Percentiles rank a stretch among this genome's conserved stretches.
phyloP scores from a whole-genome alignment of 2,888 invertebrate genomes.

The Thysanoteuthis rhombus region DNA sequence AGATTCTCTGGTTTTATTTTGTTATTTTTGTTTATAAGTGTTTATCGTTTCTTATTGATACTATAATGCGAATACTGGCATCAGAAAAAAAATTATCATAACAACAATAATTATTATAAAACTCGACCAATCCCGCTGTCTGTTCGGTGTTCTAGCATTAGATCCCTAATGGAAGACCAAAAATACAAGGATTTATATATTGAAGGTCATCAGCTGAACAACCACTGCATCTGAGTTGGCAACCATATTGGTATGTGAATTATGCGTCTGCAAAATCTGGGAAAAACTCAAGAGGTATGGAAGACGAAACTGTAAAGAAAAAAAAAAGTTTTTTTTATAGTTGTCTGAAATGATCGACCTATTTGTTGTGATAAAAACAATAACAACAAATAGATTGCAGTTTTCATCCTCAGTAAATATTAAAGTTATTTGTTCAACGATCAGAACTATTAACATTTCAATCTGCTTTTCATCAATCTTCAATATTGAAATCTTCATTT shows the following conservation, averaged over 20 bases:
- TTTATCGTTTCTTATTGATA: not conserved
- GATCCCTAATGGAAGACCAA: not conserved
- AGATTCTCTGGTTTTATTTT: not conserved
- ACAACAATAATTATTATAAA: too few relatives aligned
- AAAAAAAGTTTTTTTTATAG: too few relatives aligned
- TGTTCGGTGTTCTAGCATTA: not conserved
- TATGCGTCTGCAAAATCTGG: not conserved
- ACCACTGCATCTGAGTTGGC: not conserved
- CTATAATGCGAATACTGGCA: not conserved
- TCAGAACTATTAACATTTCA: too few relatives aligned
- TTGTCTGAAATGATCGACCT: not conserved
- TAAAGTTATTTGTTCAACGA: not conserved
- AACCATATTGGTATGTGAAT: not conserved
- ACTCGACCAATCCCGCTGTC: too few relatives aligned
- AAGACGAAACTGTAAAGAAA: not conserved
- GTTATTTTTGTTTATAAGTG: too few relatives aligned
- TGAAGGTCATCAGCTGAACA: not conserved
- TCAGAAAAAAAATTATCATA: not conserved
- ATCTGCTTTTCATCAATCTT: not conserved
- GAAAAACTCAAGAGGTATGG: not conserved
- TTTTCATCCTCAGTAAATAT: not conserved
- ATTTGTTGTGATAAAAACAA: not conserved
- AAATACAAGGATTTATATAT: not conserved
- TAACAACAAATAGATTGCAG: not conserved
- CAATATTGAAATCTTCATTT: not conserved